Percentiles rank a stretch among this genome's conserved stretches.
These are phyloP conservation scores for Leucopternis melanops DNA, from an alignment of 2,113 vertebrate species.

Conservation along the genomic window DNA sequence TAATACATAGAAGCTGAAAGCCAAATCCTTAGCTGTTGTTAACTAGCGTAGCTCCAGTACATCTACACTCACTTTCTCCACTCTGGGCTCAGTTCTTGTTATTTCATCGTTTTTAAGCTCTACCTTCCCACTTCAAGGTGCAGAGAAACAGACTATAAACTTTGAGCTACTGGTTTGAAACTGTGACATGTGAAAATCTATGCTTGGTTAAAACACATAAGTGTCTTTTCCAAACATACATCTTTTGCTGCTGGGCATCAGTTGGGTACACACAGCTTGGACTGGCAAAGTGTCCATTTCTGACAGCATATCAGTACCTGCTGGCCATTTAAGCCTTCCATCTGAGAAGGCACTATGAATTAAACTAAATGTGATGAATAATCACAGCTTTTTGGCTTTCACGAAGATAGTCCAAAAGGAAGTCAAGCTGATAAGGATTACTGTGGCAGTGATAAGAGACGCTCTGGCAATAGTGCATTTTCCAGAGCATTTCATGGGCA, in stretches of 20 bases:
- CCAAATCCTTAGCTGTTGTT: not conserved
- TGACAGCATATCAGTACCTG: not conserved
- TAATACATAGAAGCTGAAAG: not conserved
- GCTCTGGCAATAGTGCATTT: not conserved
- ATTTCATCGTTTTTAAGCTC: not conserved
- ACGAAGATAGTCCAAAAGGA: not conserved
- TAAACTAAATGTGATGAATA: not conserved
- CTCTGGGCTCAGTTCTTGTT: not conserved
- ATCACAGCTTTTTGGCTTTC: not conserved
- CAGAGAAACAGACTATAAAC: not conserved
- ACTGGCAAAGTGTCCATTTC: not conserved
- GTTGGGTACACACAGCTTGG: not conserved
- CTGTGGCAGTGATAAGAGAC: not conserved
- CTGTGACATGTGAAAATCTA: not conserved
- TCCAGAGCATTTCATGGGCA: not conserved
- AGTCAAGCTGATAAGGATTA: not conserved
- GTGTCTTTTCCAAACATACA: not conserved
- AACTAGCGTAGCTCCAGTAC: not conserved
- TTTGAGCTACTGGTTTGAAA: not conserved
- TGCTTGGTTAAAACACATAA: not conserved
- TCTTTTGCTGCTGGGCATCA: not conserved
- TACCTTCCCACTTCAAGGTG: not conserved
- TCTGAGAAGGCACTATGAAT: not conserved
- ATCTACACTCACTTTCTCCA: not conserved
- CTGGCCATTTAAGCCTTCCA: not conserved